Base-by-base conservation (phyloP, 2,888 invertebrate genomes). In the Lordiphosa andalusiaca region DNA sequence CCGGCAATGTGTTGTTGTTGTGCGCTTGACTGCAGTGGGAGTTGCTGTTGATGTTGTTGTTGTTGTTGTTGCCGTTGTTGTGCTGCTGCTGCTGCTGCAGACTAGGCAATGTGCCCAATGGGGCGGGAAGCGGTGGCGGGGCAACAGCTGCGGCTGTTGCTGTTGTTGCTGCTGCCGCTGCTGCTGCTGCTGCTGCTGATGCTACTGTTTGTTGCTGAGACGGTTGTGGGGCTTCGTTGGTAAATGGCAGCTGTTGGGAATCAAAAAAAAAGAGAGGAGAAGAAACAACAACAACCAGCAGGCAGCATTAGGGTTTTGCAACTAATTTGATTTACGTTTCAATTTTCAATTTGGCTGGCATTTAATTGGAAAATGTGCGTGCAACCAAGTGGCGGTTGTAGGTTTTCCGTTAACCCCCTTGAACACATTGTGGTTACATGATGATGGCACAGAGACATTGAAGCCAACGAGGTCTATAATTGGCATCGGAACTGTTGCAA, bases 251-350 rank as follows among this genome's bases (percentile, higher is more conserved):
- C 86, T 87, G 69, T 38, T 56, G 2, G 60, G 41, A 21, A 37
- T 10, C 19, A 49, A 12, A 25, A 54, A 12, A 30, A 54, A 12
- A 30, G 53, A 39, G 44, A 58, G 56, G 52, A 10, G n/a, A 9
- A n/a, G 39, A 30, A 56, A 40, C 10, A 23, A 23, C 21, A 23
- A 23, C 21, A 51, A 25, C 7, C 25, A 25, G 7, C 25, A 25
- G 36, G 40, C 54, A 56, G 50, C 41, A 61, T 62, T 67, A 59
- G 69, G 57, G 50, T 65, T 65, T 54, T 47, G 58, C 57, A 37
- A 54, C 77, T 78, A 83, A 85, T 85, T 81, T 80, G 73, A 81
- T 85, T 81, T 81, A 71, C 77, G 53, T 67, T 73, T 59, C 72
- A 73, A 80, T 84, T 80, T 51, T 23, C 73, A 69, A 71, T 73